Conservation (phyloP, 2,888 invertebrate species). For the Stegana nigrithorax region DNA sequence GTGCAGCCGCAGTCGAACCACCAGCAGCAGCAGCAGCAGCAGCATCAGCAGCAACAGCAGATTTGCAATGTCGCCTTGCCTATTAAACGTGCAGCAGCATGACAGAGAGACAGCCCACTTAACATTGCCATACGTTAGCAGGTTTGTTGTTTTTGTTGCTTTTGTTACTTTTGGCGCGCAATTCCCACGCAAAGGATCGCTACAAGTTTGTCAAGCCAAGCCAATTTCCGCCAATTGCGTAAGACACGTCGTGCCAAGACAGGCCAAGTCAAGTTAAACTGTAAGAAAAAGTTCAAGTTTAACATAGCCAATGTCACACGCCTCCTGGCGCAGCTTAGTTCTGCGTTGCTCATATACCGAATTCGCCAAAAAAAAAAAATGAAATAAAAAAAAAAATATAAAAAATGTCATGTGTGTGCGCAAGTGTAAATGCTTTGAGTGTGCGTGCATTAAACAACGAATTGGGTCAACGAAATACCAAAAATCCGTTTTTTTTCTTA, state of each 20-base stretch:
- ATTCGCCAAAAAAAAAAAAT: background rate
- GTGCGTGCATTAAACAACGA: too few species aligned
- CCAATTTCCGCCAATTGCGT: background rate
- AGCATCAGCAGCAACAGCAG: background rate
- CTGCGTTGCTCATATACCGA: too few species aligned
- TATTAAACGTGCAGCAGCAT: background rate
- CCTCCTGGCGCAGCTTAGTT: too few species aligned
- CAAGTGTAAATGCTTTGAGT: too few species aligned
- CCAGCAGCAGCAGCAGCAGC: background rate
- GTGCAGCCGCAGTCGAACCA: background rate
- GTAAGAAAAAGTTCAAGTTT: constrained; percentile 12
- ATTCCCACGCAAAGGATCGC: constrained; percentile 16
- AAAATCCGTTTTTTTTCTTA: too few species aligned
- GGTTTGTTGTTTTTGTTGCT: constrained; percentile 17
- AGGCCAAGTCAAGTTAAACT: background rate
- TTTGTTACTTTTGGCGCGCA: constrained; percentile 25
- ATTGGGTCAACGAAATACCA: too few species aligned
- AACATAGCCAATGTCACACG: background rate
- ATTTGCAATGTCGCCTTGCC: background rate
- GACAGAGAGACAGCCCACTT: background rate
- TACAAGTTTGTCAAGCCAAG: background rate
- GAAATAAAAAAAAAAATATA: background rate
- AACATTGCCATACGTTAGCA: background rate
- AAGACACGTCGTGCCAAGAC: too few species aligned
- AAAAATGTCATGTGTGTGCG: too few species aligned